Evolutionary conservation across 2,888 invertebrate genomes (phyloP), one percentile per base, ranked within the genome.

Genomic region (Xestoiulus laeticollis): DNA sequence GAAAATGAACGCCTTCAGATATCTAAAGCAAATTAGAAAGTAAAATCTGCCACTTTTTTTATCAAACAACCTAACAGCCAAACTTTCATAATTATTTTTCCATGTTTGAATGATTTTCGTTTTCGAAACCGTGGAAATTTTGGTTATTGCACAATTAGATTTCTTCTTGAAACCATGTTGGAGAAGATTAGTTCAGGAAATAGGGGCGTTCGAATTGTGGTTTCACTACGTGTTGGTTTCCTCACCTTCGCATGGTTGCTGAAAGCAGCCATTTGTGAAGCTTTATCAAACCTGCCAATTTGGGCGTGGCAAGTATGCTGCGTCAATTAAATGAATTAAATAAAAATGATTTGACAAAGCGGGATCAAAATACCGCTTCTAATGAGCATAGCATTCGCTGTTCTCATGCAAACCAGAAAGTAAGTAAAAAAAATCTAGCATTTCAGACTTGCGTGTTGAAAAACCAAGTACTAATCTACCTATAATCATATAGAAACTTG

Each of bases 141-240:
- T 53, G 53, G 6, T 59, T 38, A 38, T 38, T 38, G 3, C 38
- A 5, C 4, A 59, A 22, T 3, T 6, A 59, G 22, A 59, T n/a
- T 59, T 19, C 10, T 22, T 53, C 59, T 59, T 59, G 1, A 6
- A 59, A 59, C 59, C 22, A 22, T 53, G 3, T 22, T 59, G 84
- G 38, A 30, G 32, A 32, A 30, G 26, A 32, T 84, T 5, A 16
- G 19, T 10, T n/a, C 32, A 84, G 84, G 84, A 84, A 84, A 84
- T n/a, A 32, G n/a, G 84, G 33, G 10, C 26, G 84, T 84, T 14
- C n/a, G 32, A 32, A 22, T 38, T 8, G 84, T 38, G 38, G 59
- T 59, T 59, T n/a, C 84, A 84, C 22, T 30, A 84, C n/a, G 85
- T 85, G 85, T 85, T 30, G 38, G 48, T 85, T 85, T 85, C 85